Base-by-base conservation (phyloP, 2,797 vertebrate species). In the Enteromius trimaculatus region DNA sequence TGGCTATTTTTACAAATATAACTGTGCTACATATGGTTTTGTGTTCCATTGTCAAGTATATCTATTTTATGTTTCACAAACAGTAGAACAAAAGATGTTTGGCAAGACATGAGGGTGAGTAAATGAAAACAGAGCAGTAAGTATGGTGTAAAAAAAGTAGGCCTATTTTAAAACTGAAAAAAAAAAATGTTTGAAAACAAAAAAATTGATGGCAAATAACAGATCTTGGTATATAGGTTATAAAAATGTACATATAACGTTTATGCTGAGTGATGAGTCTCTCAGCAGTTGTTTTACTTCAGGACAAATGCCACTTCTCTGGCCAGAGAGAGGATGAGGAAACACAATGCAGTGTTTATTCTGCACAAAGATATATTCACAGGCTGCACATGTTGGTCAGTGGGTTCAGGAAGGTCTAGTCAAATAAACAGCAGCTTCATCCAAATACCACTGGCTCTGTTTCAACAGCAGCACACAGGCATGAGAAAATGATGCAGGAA, bases 281-380 rank as follows among this genome's bases (percentile, higher is more conserved):
- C n/a, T 55, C 19, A 80, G 17, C 23, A 29, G 80, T 71, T 79
- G 69, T 84, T 80, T 84, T 74, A 82, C 85, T 83, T 85, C 44
- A 87, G 86, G 53, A 83, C 60, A 64, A 83, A 77, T 65, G 26
- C 39, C 64, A 44, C 70, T 83, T 83, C 8, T 69, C 64, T 62
- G 42, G 53, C 31, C 23, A 88, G 80, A 81, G 85, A 86, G 84
- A 84, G 81, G 84, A 87, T 58, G 75, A 83, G 86, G 84, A 87
- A 90, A 91, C 86, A 90, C 83, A 88, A 86, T 78, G 79, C 71
- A 68, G 80, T 90, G 87, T 82, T 85, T 88, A 77, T 34, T 68
- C 60, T 21, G 86, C 87, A 94, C 92, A 95, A 91, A 90, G 92
- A 91, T 90, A 92, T 88, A 93, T 95, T 95, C 93, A 95, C 92